Percentiles rank a stretch among this genome's conserved stretches.
These are phyloP conservation scores for Nomada fucata DNA, from an alignment of 2,888 invertebrate species.

Conservation along the genomic window DNA sequence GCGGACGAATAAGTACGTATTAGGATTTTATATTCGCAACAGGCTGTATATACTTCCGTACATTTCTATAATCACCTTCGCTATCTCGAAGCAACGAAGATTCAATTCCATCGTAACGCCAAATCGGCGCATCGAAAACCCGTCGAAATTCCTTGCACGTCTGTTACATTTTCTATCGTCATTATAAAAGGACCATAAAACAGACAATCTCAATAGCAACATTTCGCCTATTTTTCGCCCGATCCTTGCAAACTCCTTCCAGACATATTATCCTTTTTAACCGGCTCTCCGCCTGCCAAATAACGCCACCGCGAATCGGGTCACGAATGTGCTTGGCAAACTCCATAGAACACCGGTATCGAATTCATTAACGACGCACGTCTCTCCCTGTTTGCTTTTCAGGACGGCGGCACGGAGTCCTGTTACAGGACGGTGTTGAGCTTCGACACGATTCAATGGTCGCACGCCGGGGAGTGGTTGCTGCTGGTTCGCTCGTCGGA, in stretches of 20 bases:
- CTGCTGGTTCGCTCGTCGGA: constrained; percentile 87
- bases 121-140: not conserved
- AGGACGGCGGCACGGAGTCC: constrained; percentile 86
- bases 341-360: not conserved
- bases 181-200: not conserved
- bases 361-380: constrained; percentile 29
- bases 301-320: not conserved
- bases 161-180: not conserved
- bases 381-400: constrained; percentile 70
- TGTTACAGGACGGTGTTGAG: constrained; percentile 87
- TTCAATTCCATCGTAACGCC: too few species aligned
- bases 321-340: constrained; percentile 23
- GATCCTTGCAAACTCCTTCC: not conserved
- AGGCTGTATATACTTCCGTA: too few species aligned
- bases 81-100: too few species aligned
- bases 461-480: constrained; percentile 88
- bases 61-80: too few species aligned
- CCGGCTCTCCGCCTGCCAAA: not conserved
- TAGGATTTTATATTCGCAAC: too few species aligned
- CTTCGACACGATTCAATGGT: constrained; percentile 86
- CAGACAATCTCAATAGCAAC: not conserved
- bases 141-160: not conserved
- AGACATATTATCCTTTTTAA: constrained; percentile 7
- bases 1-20: too few species aligned
- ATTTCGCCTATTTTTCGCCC: not conserved